Evolutionary conservation across 2,888 invertebrate genomes (phyloP), one percentile per base, ranked within the genome.

Genomic region (Tribolium freemani): DNA sequence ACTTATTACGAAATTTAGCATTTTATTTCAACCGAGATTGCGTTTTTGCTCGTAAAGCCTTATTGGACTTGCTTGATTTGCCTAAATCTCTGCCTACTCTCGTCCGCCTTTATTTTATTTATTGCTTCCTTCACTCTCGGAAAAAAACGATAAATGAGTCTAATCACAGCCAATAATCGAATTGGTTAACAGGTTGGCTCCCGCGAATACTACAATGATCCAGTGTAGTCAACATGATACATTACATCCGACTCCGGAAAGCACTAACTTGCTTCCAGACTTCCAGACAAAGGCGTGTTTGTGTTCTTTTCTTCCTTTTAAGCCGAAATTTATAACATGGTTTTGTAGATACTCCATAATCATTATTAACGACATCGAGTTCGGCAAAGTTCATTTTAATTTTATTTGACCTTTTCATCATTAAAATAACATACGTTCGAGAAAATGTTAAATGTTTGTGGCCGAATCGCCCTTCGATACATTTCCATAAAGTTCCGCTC

Each of bases 401-500:
- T 31, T 10, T 56, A 31, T 38, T 30, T 56, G 56, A 38, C 56
- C 10, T 54, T 30, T 54, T 30, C 30, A 38, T 1, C 38, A 38
- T 6, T 38, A 38, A 38, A 38, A 38, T 31, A 38, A 38, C 38
- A 38, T n/a, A 38, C 9, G 2, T n/a, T n/a, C 38, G 2, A 1
- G 54, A n/a, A 54, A 30, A 54, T 30, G 56, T 26, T 31, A 38
- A 56, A 26, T 8, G 54, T 54, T 54, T 30, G 30, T n/a, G 54
- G 54, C n/a, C 5, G 21, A 30, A 31, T 38, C 56, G 10, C 11
- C 21, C 53, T 16, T 16, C 48, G 8, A 48, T 11, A 10, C 30
- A 56, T 56, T 56, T 56, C 56, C 56, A 56, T 56, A 56, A 56
- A 56, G 56, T 56, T 56, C 31, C 54, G 54, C 54, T 54, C 30